phyloP scores from a whole-genome alignment of 2,888 invertebrate genomes.

The Boloria selene region DNA sequence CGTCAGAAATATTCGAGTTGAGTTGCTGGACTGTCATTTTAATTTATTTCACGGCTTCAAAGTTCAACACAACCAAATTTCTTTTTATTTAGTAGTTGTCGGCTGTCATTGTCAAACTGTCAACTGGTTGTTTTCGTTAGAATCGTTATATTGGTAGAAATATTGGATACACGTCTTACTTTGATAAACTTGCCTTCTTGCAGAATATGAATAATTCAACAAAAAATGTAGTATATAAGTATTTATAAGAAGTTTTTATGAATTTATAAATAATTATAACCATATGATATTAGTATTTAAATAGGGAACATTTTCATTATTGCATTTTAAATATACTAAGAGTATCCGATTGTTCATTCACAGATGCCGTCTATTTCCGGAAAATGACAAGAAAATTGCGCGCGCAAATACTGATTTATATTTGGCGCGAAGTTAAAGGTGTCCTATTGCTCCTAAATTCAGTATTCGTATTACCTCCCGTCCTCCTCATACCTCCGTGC shows the following conservation, averaged over 20 bases:
- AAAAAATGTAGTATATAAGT: not conserved
- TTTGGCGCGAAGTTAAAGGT: constrained; percentile 37
- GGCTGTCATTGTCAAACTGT: too few species aligned
- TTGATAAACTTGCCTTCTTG: not conserved
- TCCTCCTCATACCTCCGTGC: constrained; percentile 23
- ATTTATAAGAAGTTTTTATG: not conserved
- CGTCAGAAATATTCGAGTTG: constrained; percentile 81
- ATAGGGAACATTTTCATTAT: not conserved
- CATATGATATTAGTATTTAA: too few species aligned
- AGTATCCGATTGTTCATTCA: constrained; percentile 7
- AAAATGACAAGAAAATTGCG: constrained; percentile 35
- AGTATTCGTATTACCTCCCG: constrained; percentile 34
- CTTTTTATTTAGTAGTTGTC: constrained; percentile 65
- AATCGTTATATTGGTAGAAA: constrained; percentile 37
- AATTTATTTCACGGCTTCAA: constrained; percentile 78
- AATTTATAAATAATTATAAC: not conserved
- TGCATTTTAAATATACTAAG: not conserved
- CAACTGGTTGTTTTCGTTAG: constrained; percentile 37
- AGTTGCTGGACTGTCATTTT: constrained; percentile 82
- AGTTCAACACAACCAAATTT: constrained; percentile 73
- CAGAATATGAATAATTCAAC: not conserved
- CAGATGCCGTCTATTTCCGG: constrained; percentile 27
- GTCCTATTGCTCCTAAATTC: constrained; percentile 27
- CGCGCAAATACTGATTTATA: constrained; percentile 37
- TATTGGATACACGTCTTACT: constrained; percentile 29